Evolutionary conservation across 1,140 invertebrate genomes (phyloP), one percentile per base, ranked within the genome.

Genomic region (Nasonia giraulti): DNA sequence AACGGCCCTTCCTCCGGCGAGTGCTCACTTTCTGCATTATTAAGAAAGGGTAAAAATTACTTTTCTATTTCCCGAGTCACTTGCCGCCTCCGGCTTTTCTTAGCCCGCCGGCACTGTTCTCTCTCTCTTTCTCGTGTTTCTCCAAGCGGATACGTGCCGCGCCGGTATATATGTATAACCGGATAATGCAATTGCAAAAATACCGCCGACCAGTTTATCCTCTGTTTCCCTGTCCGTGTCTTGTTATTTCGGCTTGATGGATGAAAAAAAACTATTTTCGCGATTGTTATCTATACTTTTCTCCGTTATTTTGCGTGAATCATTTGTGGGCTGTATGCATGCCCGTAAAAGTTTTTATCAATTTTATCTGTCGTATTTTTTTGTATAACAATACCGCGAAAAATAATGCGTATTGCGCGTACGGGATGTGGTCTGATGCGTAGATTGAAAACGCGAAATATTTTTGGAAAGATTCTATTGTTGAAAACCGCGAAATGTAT

Each of bases 31-130:
- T 14, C 20, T 77, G 75, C 31, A 77, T 77, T 77, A 77, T 77
- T 77, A 23, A 77, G 75, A 77, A 50, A 47, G n/a, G 75, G 5
- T 77, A 77, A 77, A 77, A 77, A 77, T 77, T 77, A 77, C 75
- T 77, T 77, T 77, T 77, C 75, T 77, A 77, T 77, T n/a, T 50
- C 75, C n/a, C 74, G 37, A 44, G 40, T 44, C 74, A 76, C 33
- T 23, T 50, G 17, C 75, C 37, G 31, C 40, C 73, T 37, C 37
- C 23, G 73, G 6, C 44, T 47, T 50, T 47, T 50, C 40, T 23
- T n/a, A 77, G 6, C 4, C 4, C 33, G 33, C 33, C 33, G 33
- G 3, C 47, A n/a, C 37, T 11, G 31, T 11, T 14, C 71, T 27
- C 27, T 27, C 27, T 27, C 27, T 27, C 27, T 27, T 27, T 27